These are phyloP conservation scores for Brachionus manjavacas DNA, from an alignment of 1,140 invertebrate genomes.

Conservation along the genomic window DNA sequence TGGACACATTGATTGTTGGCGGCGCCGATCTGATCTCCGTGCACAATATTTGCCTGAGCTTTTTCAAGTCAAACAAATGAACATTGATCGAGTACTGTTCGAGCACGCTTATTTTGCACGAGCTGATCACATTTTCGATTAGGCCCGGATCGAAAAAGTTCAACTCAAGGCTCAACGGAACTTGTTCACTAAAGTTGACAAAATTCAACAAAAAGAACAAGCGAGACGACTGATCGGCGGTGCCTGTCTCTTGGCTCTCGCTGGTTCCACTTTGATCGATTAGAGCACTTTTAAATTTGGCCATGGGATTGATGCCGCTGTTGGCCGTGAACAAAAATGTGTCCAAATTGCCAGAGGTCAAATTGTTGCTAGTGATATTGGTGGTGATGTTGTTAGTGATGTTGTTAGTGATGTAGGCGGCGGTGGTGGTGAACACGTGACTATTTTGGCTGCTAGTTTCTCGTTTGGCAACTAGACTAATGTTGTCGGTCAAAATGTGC, in stretches of 20 bases:
- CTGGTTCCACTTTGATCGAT: not conserved
- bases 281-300: not conserved
- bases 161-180: not conserved
- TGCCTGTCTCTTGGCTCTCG: not conserved
- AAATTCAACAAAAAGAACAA: not conserved
- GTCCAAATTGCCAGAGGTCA: not conserved
- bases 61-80: conserved; percentile 15
- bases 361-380: not conserved
- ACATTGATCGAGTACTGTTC: not conserved
- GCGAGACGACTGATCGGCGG: not conserved
- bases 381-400: not conserved
- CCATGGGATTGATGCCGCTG: not conserved
- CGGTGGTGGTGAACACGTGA: not conserved
- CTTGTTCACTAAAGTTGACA: not conserved
- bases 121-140: conserved; percentile 30
- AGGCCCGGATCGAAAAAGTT: conserved; percentile 20
- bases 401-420: too few species aligned
- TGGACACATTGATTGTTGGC: not conserved
- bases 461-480: not conserved
- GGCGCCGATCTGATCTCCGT: conserved; percentile 10
- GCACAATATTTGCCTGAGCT: not conserved
- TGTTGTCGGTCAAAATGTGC: conserved; percentile 2
- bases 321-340: not conserved
- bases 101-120: not conserved
- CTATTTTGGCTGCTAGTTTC: not conserved